Evolutionary conservation across 2,888 invertebrate genomes (phyloP).

Genomic region (Torymus tubicola): DNA sequence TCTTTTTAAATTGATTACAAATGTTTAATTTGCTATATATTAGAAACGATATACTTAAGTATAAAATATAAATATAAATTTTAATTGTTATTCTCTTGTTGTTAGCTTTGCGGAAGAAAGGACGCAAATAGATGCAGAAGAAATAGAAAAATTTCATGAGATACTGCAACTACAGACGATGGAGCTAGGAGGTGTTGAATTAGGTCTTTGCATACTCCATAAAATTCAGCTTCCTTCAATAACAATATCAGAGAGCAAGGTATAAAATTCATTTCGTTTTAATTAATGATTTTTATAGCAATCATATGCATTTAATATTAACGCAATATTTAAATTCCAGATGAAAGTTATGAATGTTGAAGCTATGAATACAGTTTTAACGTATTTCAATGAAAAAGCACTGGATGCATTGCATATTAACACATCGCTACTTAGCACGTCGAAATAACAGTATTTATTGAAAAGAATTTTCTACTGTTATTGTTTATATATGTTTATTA

Average conservation of each 20-base stretch:
- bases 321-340: constrained; percentile 62
- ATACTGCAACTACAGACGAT: constrained; percentile 65
- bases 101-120: constrained; percentile 56
- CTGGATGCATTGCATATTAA: constrained; percentile 63
- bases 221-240: constrained; percentile 68
- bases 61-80: constrained; percentile 19
- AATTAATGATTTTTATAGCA: neutral
- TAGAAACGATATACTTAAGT: constrained; percentile 21
- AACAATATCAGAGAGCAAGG: constrained; percentile 68
- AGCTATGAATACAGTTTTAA: constrained; percentile 66
- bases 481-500: constrained; percentile 2
- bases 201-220: constrained; percentile 66
- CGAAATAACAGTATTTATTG: constrained; percentile 44
- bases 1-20: too few species aligned
- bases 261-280: constrained; percentile 53
- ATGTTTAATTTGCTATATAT: neutral
- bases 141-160: constrained; percentile 67
- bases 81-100: constrained; percentile 34
- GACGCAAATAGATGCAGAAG: constrained; percentile 58
- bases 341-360: constrained; percentile 66
- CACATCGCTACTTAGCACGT: constrained; percentile 27
- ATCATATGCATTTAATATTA: neutral
- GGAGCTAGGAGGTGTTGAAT: constrained; percentile 62
- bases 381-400: constrained; percentile 70
- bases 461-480: neutral